A percentile compares a stretch with the other conserved stretches of the same genome.
phyloP scores from a whole-genome alignment of 2,113 vertebrate species.

The Etheostoma cragini region DNA sequence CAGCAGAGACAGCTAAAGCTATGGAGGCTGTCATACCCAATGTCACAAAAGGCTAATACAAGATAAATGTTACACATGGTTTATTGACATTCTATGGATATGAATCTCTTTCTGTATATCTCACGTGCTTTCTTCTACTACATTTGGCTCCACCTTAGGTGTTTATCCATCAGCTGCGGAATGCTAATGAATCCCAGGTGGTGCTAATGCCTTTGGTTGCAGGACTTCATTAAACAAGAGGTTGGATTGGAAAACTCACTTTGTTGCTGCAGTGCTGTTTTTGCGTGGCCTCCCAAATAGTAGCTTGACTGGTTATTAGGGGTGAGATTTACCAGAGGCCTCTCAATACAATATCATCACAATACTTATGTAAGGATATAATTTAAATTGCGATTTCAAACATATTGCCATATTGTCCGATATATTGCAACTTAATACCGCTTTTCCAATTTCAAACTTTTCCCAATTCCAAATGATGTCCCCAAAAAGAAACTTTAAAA shows the following conservation, averaged over 20 bases:
- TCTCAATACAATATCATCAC: too few species aligned
- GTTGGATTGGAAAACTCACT: constrained; percentile 3
- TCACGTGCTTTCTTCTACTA: neutral
- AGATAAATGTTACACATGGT: constrained; percentile 12
- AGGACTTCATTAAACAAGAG: constrained; percentile 9
- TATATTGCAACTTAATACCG: too few species aligned
- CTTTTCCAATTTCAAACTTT: too few species aligned
- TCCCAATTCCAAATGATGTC: too few species aligned
- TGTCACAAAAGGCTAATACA: neutral
- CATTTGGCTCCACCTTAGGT: neutral
- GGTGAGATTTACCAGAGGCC: too few species aligned
- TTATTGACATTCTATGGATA: constrained; percentile 9
- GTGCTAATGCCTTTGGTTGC: constrained; percentile 28
- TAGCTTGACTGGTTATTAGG: neutral
- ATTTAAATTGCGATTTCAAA: too few species aligned
- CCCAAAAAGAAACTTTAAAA: too few species aligned
- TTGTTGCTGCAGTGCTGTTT: constrained; percentile 8
- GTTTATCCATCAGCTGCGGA: constrained; percentile 36
- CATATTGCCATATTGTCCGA: too few species aligned
- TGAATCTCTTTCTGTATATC: neutral
- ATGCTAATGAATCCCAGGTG: constrained; percentile 54
- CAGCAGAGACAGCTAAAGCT: neutral
- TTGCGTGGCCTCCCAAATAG: neutral
- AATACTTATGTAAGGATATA: too few species aligned
- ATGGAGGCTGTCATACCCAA: neutral